These are phyloP conservation scores for Halcyon senegalensis DNA, from an alignment of 2,113 vertebrate genomes.

Conservation along the genomic window DNA sequence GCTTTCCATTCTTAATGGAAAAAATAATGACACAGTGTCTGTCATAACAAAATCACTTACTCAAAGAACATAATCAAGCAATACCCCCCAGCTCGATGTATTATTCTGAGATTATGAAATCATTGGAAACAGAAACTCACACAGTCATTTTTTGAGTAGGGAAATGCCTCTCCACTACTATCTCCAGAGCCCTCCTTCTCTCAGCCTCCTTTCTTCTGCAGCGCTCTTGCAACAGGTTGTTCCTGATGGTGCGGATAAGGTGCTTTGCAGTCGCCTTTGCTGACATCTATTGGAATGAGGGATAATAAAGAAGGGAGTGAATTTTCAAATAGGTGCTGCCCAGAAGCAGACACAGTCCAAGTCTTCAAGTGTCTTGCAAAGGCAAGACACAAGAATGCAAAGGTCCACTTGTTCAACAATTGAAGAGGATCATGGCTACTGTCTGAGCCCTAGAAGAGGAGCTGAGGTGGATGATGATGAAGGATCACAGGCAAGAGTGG, in stretches of 20 bases:
- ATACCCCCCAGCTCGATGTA: not conserved
- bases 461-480: not conserved
- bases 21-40: not conserved
- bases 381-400: not conserved
- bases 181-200: conserved; percentile 40
- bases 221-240: conserved; percentile 64
- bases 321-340: not conserved
- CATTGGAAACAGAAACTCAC: conserved; percentile 2
- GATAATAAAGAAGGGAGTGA: not conserved
- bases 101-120: not conserved
- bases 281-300: conserved; percentile 74
- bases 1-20: not conserved
- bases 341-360: not conserved
- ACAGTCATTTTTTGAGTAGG: not conserved
- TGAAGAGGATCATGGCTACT: not conserved
- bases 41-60: not conserved
- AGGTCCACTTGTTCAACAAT: not conserved
- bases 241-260: conserved; percentile 69
- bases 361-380: not conserved
- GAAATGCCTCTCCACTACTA: not conserved
- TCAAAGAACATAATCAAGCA: not conserved
- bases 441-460: not conserved
- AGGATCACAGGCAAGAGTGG: not conserved
- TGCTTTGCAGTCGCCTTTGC: conserved; percentile 79
- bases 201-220: conserved; percentile 60